Evolutionary conservation across 2,113 vertebrate species (phyloP).

Genomic region (Leucoraja erinaceus): DNA sequence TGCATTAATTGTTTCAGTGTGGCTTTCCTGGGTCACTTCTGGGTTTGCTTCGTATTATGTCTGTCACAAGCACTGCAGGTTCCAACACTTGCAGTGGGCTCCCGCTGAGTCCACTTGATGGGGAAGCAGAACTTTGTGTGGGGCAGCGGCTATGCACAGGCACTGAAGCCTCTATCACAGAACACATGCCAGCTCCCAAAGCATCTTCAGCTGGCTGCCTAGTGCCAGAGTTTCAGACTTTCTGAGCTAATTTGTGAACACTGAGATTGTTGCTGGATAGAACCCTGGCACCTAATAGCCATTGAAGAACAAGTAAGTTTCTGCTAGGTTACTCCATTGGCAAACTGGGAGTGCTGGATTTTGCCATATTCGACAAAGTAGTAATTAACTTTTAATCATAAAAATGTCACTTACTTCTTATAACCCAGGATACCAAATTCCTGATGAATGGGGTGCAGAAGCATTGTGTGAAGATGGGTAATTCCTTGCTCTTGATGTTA

Average conservation of each 20-base stretch:
- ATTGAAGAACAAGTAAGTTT: not conserved
- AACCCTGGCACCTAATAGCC: not conserved
- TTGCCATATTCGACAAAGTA: not conserved
- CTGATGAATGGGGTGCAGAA: not conserved
- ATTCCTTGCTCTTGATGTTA: not conserved
- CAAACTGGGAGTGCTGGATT: not conserved
- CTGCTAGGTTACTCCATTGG: not conserved
- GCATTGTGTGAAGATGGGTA: not conserved
- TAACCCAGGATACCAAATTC: not conserved
- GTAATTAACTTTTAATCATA: not conserved
- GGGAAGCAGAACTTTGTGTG: not conserved
- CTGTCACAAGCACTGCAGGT: not conserved
- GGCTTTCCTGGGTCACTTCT: not conserved
- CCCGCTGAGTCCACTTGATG: not conserved
- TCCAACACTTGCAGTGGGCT: not conserved
- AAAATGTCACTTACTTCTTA: not conserved
- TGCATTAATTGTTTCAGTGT: not conserved
- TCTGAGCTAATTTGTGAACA: not conserved
- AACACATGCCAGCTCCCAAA: not conserved
- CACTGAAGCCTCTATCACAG: not conserved
- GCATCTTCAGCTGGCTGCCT: not conserved
- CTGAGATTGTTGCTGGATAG: not conserved
- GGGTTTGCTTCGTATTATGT: not conserved
- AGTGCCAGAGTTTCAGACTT: not conserved
- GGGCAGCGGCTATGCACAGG: not conserved